phyloP scores from a whole-genome alignment of 2,888 invertebrate genomes.

The Cryptocephalus primarius region DNA sequence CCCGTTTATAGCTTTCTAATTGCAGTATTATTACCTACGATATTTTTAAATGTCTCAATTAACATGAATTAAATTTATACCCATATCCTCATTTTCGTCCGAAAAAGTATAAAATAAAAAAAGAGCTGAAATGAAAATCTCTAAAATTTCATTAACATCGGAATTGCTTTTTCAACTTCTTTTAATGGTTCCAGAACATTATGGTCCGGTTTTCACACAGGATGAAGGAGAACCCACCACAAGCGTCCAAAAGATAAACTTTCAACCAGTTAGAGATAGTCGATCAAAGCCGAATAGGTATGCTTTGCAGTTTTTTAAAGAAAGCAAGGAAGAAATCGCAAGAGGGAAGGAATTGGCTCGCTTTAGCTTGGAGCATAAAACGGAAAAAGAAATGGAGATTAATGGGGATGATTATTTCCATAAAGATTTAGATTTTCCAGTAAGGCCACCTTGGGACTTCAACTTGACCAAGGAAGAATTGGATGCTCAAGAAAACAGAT shows the following conservation, averaged over 20 bases:
- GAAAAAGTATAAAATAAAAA: too few relatives aligned
- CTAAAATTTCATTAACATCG: too few relatives aligned
- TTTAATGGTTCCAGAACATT: not conserved
- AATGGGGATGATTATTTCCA: constrained; percentile 57
- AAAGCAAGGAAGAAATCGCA: constrained; percentile 62
- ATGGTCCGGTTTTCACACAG: constrained; percentile 16
- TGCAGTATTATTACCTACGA: not conserved
- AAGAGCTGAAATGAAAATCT: too few relatives aligned
- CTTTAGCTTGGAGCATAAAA: constrained; percentile 42
- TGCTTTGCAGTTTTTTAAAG: constrained; percentile 73
- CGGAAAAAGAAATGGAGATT: constrained; percentile 56
- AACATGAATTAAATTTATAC: too few relatives aligned
- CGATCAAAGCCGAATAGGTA: constrained; percentile 53
- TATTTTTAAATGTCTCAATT: too few relatives aligned
- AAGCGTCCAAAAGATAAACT: constrained; percentile 49
- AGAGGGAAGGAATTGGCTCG: constrained; percentile 58
- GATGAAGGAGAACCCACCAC: constrained; percentile 33
- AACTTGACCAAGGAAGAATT: constrained; percentile 60
- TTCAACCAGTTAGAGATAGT: constrained; percentile 42
- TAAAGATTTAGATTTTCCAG: constrained; percentile 63
- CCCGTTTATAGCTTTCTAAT: not conserved
- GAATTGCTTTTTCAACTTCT: too few relatives aligned
- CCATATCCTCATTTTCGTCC: too few relatives aligned
- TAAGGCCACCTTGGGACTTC: constrained; percentile 76
- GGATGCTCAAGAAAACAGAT: constrained; percentile 69